Evolutionary conservation across 2,888 invertebrate genomes (phyloP), one percentile per base, ranked within the genome.

Genomic region (Parochlus steinenii): DNA sequence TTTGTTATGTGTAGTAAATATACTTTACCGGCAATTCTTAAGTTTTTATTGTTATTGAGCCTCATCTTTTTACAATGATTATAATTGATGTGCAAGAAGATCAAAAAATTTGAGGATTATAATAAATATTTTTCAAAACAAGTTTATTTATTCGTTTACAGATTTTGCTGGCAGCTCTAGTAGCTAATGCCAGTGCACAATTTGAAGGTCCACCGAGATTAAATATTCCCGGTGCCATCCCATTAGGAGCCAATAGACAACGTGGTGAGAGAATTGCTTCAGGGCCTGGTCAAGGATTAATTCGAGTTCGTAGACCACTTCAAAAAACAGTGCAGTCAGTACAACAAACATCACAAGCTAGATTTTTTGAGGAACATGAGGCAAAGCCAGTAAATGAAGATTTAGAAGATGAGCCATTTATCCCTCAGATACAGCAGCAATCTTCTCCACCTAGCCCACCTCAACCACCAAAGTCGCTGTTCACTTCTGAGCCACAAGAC

Each of bases 321-420:
- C 11, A 62, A 61, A 53, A 62, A 12, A 65, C 64, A 47, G 63
- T 61, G 5, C 51, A 67, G 11, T 62, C 69, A 4, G 64, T 67
- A 41, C 60, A 55, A 31, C 58, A 47, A 17, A 48, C 48, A 31
- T 53, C 51, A 7, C 49, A 53, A 22, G 42, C 43, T 8, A 37
- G 45, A 19, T 44, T 49, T 6, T 45, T 45, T 26, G 60, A 62
- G 24, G 60, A 59, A 33, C n/a, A n/a, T n/a, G n/a, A n/a, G n/a
- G 48, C 71, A 10, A 70, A 74, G 44, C 75, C 75, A 2, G 75
- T 76, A 6, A 72, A 73, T 2, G 76, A 75, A 54, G 67, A 74
- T 44, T 64, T 65, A 14, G 74, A 75, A 54, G 74, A 75, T 40
- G 70, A 66, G 27, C 67, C 68, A 32, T 69, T 65, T 28, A 61